Base-by-base conservation (phyloP, 1,140 invertebrate species). In the Drosophila ogumai region DNA sequence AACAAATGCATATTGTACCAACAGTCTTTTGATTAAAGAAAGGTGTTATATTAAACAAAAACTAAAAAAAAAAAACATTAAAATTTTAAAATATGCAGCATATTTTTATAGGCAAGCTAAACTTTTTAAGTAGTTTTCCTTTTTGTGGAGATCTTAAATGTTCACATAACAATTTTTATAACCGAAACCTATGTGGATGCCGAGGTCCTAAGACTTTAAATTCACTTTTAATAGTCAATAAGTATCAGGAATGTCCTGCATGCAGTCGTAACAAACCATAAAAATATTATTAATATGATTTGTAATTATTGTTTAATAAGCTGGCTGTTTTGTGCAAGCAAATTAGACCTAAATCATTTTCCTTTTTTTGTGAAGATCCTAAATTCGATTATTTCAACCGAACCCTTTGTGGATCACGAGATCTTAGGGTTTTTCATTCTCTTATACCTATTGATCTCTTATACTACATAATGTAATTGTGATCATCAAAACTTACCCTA, bases 401-500 rank as follows among this genome's bases (percentile, higher is more conserved):
- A 46, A 22, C 19, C 19, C 43, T 13, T 3, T 6, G 6, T 46
- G 13, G 43, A 46, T 46, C 12, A 19, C 19, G 12, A 44, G 41
- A 44, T 44, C 41, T 28, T 0, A 22, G 19, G 19, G 19, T 8
- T 8, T 40, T n/a, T 9, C 8, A 41, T 3, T 9, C 1, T 41
- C n/a, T 4, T 41, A 41, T 17, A 41, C n/a, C 40, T n/a, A n/a
- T 3, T 41, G n/a, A 17, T 28, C 25, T 28, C 25, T 28, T 28
- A 28, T n/a, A n/a, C n/a, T n/a, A n/a, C n/a, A n/a, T n/a, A n/a
- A n/a, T n/a, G n/a, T n/a, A n/a, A 28, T 28, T 28, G 25, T 28
- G 25, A 5, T 28, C 25, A 28, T 6, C 36, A 40, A n/a, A 3
- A 40, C 40, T 41, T n/a, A 92, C 91, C 81, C 91, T 84, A 55